phyloP scores from a whole-genome alignment of 2,113 vertebrate species.

The Cariama cristata region DNA sequence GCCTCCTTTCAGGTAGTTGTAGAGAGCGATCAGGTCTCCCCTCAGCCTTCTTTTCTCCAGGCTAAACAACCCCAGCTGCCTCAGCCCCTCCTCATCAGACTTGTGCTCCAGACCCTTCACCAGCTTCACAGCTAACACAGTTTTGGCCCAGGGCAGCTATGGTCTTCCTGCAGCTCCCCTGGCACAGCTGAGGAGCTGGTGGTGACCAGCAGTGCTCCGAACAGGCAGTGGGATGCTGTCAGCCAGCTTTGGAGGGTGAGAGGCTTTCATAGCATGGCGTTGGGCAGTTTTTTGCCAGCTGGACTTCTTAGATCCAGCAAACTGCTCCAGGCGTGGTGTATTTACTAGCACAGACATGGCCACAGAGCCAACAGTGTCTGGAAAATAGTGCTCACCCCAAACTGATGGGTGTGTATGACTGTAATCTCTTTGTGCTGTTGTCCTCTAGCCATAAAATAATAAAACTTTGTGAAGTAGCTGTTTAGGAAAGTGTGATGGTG shows the following conservation, averaged over 20 bases:
- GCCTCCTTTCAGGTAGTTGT: too few relatives aligned
- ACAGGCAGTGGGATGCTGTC: neutral
- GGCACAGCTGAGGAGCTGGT: neutral
- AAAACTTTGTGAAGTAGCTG: neutral
- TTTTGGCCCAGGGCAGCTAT: rapidly evolving
- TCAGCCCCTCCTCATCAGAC: too few relatives aligned
- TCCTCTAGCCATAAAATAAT: neutral
- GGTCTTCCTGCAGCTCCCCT: rapidly evolving
- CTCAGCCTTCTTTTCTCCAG: too few relatives aligned
- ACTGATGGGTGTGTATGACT: neutral
- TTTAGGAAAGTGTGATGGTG: neutral
- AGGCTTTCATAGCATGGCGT: neutral
- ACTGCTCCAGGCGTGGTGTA: neutral
- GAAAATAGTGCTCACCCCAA: neutral
- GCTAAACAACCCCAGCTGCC: too few relatives aligned
- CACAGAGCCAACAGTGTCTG: neutral
- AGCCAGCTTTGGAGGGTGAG: neutral
- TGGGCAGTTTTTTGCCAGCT: neutral
- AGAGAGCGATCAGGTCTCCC: too few relatives aligned
- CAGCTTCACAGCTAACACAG: neutral
- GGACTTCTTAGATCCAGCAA: neutral
- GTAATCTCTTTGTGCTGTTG: neutral
- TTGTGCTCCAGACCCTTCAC: too few relatives aligned
- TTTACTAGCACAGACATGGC: neutral
- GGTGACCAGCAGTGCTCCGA: neutral